These are phyloP conservation scores for Pomatostomus ruficeps DNA, from an alignment of 2,113 vertebrate species.

Conservation along the genomic window DNA sequence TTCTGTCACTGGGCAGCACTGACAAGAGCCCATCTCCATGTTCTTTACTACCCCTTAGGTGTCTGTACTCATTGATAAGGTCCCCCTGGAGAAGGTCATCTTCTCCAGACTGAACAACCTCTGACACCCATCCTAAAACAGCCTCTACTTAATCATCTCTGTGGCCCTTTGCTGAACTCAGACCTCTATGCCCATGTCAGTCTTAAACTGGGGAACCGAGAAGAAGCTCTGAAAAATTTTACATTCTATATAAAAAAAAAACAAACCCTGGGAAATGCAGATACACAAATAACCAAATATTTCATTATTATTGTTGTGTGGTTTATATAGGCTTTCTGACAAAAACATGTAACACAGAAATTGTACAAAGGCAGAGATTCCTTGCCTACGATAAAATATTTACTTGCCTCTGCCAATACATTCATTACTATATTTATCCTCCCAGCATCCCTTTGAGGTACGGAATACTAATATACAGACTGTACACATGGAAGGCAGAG, in stretches of 20 bases:
- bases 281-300: not conserved
- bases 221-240: not conserved
- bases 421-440: constrained; percentile 33
- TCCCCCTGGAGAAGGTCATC: accelerated
- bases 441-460: not conserved
- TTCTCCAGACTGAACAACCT: not conserved
- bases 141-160: not conserved
- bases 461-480: not conserved
- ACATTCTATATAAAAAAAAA: not conserved
- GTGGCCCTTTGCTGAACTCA: not conserved
- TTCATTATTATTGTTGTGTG: not conserved
- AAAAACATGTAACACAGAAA: not conserved
- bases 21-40: not conserved
- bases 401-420: not conserved
- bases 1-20: not conserved
- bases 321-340: not conserved
- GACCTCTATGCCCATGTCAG: not conserved
- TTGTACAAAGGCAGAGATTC: not conserved
- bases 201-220: not conserved
- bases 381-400: constrained; percentile 8
- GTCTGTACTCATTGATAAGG: not conserved
- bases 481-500: constrained; percentile 18
- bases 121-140: not conserved
- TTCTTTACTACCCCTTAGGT: not conserved
- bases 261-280: not conserved